Base-by-base conservation (phyloP, 2,888 invertebrate genomes). In the Lasius fuliginosus region DNA sequence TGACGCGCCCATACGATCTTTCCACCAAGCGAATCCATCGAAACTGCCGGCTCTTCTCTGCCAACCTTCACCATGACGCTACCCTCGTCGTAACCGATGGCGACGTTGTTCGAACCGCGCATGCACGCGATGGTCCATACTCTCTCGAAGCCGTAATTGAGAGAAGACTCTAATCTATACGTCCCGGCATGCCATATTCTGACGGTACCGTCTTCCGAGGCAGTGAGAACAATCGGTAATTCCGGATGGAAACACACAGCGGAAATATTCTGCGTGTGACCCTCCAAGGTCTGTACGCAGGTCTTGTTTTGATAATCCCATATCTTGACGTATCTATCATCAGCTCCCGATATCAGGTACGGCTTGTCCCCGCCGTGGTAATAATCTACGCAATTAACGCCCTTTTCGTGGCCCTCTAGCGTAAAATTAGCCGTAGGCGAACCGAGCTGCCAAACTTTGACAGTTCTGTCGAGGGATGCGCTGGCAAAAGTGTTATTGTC, bases 231-330 rank as follows among this genome's bases (percentile, higher is more conserved):
- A 88, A 99, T 98, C 0, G 99, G 99, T 87, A 99, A 95, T 94
- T 99, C 99, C 0, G 99, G 99, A 95, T 99, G 99, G 96, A 99
- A 99, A 85, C 98, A 98, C 1, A 99, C 99, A 0, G 98, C 98
- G 1, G 98, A 97, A 77, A 99, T 98, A 94, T 99, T 99, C 94
- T 99, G 99, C 0, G 98, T 98, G 95, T 99, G 99, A 0, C 99
- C 98, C 95, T 99, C 99, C 85, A 99, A 95, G 0, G 99, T 99
- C 95, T 99, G 99, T 0, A 99, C 99, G 95, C 99, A 99, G 0
- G 99, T 99, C 96, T 99, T 99, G 95, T 99, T 99, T 95, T 99
- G 98, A 95, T 99, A 99, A 94, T 99, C 99, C 99, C 99, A 99
- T 92, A 99, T 99, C 95, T 99, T 99, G 8, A 99, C 99, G 65